Base-by-base conservation (phyloP, 2,797 vertebrate species). In the Sebastes hopkinsi region DNA sequence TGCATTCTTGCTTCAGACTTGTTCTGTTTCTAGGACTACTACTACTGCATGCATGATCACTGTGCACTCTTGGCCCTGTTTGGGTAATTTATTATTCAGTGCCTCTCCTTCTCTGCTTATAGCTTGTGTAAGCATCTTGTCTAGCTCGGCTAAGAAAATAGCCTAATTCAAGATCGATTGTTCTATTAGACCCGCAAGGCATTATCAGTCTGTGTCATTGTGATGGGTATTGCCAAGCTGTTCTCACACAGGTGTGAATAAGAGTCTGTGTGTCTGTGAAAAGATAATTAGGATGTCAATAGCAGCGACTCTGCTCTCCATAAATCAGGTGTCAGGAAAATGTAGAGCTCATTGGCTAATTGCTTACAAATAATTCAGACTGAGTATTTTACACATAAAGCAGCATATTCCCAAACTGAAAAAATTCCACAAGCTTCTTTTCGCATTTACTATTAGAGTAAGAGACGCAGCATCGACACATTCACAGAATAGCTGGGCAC, bases 281-380 rank as follows among this genome's bases (percentile, higher is more conserved):
- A 83, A 82, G 77, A 81, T 77, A 90, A 92, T 88, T 76, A 80
- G 75, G 42, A 79, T 77, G 86, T 87, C 89, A 84, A 87, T 88
- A 79, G 52, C 60, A 67, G 75, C 25, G 59, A 55, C 32, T 74
- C 55, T 50, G 20, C 36, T 56, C 56, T 73, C 68, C 56, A 29
- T 79, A 73, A 81, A 84, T 71, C 75, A 60, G 66, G 72, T 67
- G 70, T 78, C 68, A 67, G 50, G 77, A 78, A 79, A 87, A 75
- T 65, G 42, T 50, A 32, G 54, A 36, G 62, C 84, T 67, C 60
- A 61, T 67, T 72, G 73, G 56, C 67, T 64, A 70, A 84, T 84
- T 87, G 67, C 25, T 38, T 74, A 75, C 6, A 75, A 71, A 77
- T 68, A 55, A 70, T 55, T 58, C 22, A 0, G 10, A 55, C 36